These are phyloP conservation scores for Indicator indicator DNA, from an alignment of 2,113 vertebrate genomes.

Conservation along the genomic window DNA sequence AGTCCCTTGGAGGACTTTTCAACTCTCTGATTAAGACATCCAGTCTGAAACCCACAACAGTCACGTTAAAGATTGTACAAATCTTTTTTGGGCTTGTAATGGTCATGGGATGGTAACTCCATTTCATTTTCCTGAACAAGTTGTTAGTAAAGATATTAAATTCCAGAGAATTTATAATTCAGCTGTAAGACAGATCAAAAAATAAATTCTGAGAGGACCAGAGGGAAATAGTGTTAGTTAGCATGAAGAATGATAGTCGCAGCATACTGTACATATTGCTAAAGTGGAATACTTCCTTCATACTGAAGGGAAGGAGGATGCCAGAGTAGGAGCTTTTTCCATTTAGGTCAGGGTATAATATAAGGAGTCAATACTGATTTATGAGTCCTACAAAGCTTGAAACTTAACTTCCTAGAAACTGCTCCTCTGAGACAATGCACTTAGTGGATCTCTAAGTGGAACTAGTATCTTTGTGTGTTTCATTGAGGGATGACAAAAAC, in stretches of 20 bases:
- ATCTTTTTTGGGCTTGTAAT: neutral
- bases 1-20: no score
- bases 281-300: neutral
- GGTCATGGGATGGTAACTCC: neutral
- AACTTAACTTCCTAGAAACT: slow-evolving; percentile 10
- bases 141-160: neutral
- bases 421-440: neutral
- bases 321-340: neutral
- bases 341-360: neutral
- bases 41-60: no score
- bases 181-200: neutral
- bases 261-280: neutral
- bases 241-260: neutral
- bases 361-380: slow-evolving; percentile 35
- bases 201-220: neutral
- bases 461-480: neutral
- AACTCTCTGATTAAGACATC: no score
- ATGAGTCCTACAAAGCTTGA: neutral
- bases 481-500: neutral
- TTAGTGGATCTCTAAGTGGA: slow-evolving; percentile 1
- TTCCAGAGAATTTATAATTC: neutral
- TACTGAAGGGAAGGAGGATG: neutral
- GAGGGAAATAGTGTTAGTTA: neutral
- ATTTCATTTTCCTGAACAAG: neutral
- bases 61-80: neutral